phyloP scores from a whole-genome alignment of 2,888 invertebrate species.

The Eristalis intricaria region DNA sequence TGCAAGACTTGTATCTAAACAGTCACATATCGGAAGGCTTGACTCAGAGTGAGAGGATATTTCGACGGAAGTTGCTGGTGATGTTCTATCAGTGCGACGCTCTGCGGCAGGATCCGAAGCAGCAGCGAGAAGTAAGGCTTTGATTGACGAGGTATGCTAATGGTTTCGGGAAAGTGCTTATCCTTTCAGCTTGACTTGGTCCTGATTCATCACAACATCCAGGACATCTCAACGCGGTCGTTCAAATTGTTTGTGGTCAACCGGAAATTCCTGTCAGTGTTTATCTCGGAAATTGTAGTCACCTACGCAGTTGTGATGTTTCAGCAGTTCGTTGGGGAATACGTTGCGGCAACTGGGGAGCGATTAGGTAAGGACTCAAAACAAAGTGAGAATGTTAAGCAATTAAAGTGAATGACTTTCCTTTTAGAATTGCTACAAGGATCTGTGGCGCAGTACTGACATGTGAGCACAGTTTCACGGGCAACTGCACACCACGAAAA shows the following conservation, averaged over 20 bases:
- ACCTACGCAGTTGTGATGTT: not conserved
- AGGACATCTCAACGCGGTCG: not conserved
- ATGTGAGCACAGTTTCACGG: too few relatives aligned
- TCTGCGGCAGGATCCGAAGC: not conserved
- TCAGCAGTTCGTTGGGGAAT: not conserved
- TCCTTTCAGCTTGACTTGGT: not conserved
- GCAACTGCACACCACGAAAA: too few relatives aligned
- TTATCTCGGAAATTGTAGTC: not conserved
- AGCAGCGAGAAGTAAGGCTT: not conserved
- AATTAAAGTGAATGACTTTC: too few relatives aligned
- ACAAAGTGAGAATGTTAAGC: too few relatives aligned
- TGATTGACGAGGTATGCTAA: not conserved
- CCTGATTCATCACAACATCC: not conserved
- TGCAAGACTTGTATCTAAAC: not conserved
- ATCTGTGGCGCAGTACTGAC: too few relatives aligned
- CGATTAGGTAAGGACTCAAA: not conserved
- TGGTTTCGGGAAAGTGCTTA: not conserved
- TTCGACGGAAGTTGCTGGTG: not conserved
- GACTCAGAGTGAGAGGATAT: not conserved
- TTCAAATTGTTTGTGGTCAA: not conserved
- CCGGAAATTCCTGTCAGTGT: not conserved
- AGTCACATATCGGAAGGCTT: not conserved
- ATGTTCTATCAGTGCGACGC: not conserved
- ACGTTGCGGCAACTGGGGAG: not conserved
- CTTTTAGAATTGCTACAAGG: too few relatives aligned